Conservation (phyloP, 2,888 invertebrate species). For the Agonopterix arenella region DNA sequence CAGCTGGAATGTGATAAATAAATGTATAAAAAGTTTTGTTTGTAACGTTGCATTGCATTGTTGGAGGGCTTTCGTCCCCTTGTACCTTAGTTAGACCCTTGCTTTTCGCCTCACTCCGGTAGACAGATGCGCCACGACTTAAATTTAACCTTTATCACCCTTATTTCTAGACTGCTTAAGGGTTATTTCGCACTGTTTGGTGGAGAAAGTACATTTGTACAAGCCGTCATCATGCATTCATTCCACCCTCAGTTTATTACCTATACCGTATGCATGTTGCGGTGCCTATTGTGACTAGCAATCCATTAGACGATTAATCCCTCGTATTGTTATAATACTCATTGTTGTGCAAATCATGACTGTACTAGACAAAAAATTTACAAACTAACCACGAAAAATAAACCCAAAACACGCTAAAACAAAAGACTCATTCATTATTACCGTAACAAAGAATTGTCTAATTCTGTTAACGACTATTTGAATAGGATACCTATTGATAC, state of each 20-base stretch:
- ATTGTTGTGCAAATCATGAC: slow-evolving; percentile 33
- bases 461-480: too few species aligned
- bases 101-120: slow-evolving; percentile 48
- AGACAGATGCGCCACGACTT: slow-evolving; percentile 41
- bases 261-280: slow-evolving; percentile 67
- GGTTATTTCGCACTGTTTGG: slow-evolving; percentile 25
- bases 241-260: slow-evolving; percentile 64
- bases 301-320: slow-evolving; percentile 70
- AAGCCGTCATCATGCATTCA: slow-evolving; percentile 56
- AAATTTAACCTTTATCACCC: slow-evolving; percentile 19
- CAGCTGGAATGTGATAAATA: slow-evolving; percentile 48
- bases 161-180: slow-evolving; percentile 32
- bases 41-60: slow-evolving; percentile 46
- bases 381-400: not conserved
- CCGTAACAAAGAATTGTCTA: too few species aligned
- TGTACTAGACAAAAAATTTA: slow-evolving; percentile 13
- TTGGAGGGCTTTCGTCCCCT: slow-evolving; percentile 52
- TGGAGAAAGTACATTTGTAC: slow-evolving; percentile 19
- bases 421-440: too few species aligned
- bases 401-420: not conserved
- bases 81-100: slow-evolving; percentile 49
- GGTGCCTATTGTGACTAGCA: slow-evolving; percentile 59
- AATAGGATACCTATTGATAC: too few species aligned
- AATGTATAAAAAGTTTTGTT: slow-evolving; percentile 45
- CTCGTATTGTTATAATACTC: slow-evolving; percentile 42